These are phyloP conservation scores for Rousettus madagascariensis DNA, from an alignment of 2,797 vertebrate genomes.

Conservation along the genomic window DNA sequence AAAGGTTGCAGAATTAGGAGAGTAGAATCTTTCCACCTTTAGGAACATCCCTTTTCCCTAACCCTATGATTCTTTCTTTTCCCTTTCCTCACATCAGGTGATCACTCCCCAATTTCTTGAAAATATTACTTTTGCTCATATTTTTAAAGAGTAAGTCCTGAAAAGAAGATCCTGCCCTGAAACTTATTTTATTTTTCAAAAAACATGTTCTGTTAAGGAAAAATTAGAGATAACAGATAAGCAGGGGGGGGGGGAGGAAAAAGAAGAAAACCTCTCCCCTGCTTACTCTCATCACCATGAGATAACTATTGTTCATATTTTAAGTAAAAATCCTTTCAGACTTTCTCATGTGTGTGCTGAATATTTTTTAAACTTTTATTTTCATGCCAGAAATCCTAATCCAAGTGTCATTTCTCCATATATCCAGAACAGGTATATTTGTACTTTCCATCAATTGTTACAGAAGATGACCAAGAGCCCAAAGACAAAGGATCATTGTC, in stretches of 20 bases:
- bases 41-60: background rate
- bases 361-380: conserved; percentile 14
- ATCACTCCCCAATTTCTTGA: background rate
- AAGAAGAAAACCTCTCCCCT: background rate
- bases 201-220: background rate
- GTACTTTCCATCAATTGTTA: background rate
- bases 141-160: background rate
- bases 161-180: background rate
- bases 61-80: background rate
- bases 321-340: background rate
- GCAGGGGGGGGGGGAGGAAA: background rate
- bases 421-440: background rate
- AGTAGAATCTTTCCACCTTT: background rate
- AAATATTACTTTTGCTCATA: background rate
- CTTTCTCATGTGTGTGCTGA: background rate
- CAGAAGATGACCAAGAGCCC: conserved; percentile 20
- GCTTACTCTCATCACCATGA: background rate
- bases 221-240: background rate
- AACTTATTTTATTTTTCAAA: conserved; percentile 10
- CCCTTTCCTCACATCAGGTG: background rate
- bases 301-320: background rate
- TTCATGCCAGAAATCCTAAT: conserved; percentile 17
- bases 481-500: background rate
- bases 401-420: background rate
- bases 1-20: background rate